Percentiles rank a stretch among this genome's conserved stretches.
phyloP scores from a whole-genome alignment of 2,888 invertebrate genomes.

The Salpingus planirostris region DNA sequence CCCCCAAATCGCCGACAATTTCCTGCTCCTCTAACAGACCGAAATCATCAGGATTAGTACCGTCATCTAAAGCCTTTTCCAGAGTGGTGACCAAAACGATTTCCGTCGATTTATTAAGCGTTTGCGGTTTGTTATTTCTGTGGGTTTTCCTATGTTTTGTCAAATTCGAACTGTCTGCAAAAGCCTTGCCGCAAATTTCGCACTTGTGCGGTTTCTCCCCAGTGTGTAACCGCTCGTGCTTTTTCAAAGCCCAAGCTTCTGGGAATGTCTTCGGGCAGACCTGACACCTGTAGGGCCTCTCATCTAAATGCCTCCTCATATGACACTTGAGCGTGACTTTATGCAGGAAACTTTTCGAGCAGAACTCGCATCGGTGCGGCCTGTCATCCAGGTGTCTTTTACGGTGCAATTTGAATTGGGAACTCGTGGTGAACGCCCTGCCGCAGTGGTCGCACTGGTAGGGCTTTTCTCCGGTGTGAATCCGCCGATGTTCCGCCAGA shows the following conservation, averaged over 20 bases:
- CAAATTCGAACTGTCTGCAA: constrained; percentile 70
- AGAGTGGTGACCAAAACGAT: not conserved
- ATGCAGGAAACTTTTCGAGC: constrained; percentile 50
- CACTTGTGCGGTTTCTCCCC: constrained; percentile 65
- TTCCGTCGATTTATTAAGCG: not conserved
- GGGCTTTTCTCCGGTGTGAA: constrained; percentile 71
- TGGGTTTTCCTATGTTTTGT: constrained; percentile 53
- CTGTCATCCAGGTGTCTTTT: constrained; percentile 48
- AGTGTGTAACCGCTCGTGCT: constrained; percentile 56
- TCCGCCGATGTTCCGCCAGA: constrained; percentile 64
- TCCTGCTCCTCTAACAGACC: constrained; percentile 6
- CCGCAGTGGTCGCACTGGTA: constrained; percentile 60
- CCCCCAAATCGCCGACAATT: constrained; percentile 5
- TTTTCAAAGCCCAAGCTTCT: constrained; percentile 55
- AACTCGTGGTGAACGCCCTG: constrained; percentile 63
- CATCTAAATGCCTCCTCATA: constrained; percentile 56
- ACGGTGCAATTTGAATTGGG: constrained; percentile 59
- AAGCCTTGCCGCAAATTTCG: constrained; percentile 60
- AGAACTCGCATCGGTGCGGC: constrained; percentile 52
- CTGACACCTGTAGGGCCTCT: constrained; percentile 55
- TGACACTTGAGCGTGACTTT: constrained; percentile 58
- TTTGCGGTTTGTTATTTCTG: constrained; percentile 1
- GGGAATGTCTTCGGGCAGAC: constrained; percentile 52
- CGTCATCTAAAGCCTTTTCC: too few relatives aligned
- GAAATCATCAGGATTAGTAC: too few relatives aligned